Base-by-base conservation (phyloP, 2,797 vertebrate genomes). In the Oreochromis grahami region DNA sequence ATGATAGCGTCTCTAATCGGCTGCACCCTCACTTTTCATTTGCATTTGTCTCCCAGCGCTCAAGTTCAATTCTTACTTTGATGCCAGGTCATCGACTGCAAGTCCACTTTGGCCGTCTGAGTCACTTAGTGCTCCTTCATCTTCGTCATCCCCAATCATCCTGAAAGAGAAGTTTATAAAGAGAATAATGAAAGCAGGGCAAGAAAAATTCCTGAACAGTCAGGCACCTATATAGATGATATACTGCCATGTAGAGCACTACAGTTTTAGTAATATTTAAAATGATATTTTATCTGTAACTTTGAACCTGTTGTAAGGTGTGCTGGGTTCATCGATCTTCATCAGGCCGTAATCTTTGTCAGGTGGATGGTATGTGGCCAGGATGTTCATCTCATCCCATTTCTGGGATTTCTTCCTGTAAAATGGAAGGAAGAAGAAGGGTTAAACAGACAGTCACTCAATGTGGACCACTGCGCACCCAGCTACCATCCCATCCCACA, bases 351-450 rank as follows among this genome's bases (percentile, higher is more conserved):
- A 99, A 93, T 99, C 98, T 94, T 99, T 99, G 92, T 98, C 98
- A 21, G 97, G 95, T 45, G 98, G 98, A 92, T 99, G 98, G 91
- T 99, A 99, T 0, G 98, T 99, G 17, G 98, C 98, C 87, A 99
- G 94, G 93, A 99, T 99, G 93, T 99, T 99, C 98, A 99, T 99
- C 94, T 99, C 98, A 93, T 99, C 98, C 98, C 98, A 99, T 93
- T 98, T 99, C 93, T 98, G 98, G 1, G 97, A 98, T 87, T 99
- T 99, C 94, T 99, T 99, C 92, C 98, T 99, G 93, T 48, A 78
- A 90, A 74, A 95, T 84, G 17, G 21, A 84, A 52, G 2, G 79
- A 80, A 12, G 38, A 34, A 72, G 89, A 68, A 79, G 34, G 51
- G 17, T 41, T 52, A 78, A 84, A 77, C 10, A 21, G 24, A 65